Evolutionary conservation across 2,113 vertebrate species (phyloP).

Genomic region (Lota lota): DNA sequence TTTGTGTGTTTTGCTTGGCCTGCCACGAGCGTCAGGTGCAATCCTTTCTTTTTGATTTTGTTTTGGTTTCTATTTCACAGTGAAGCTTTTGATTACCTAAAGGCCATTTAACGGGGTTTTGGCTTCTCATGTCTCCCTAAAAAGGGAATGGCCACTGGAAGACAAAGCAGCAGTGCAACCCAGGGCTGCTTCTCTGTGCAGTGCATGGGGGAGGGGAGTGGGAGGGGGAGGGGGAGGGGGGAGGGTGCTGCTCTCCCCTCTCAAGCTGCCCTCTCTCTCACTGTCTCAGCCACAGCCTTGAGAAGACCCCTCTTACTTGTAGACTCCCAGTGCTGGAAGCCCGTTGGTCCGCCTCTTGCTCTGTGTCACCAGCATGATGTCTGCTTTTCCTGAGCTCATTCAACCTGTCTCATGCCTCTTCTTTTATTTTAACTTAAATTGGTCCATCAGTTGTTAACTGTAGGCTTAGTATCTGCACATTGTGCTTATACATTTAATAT

Average conservation of each 20-base stretch:
- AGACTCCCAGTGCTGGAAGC: conserved; percentile 6
- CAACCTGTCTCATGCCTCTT: background rate
- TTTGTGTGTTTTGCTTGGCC: conserved; percentile 56
- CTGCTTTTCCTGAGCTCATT: conserved; percentile 18
- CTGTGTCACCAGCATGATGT: conserved; percentile 27
- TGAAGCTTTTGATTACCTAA: conserved; percentile 71
- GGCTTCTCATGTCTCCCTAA: conserved; percentile 74
- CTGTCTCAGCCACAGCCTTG: conserved; percentile 35
- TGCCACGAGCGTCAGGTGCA: conserved; percentile 29
- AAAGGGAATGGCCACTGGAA: conserved; percentile 49
- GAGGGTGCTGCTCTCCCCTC: conserved; percentile 19
- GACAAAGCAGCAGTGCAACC: conserved; percentile 30
- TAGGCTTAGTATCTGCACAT: too few species aligned
- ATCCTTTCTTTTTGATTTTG: conserved; percentile 57
- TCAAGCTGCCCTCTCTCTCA: conserved; percentile 14
- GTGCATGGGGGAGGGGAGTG: conserved; percentile 55
- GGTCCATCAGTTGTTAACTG: too few species aligned
- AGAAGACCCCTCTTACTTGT: conserved; percentile 32
- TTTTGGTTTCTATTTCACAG: conserved; percentile 37
- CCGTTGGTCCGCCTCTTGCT: conserved; percentile 9
- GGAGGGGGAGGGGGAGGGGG: too few species aligned
- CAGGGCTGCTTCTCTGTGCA: conserved; percentile 37
- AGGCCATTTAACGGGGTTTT: conserved; percentile 79
- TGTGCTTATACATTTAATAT: too few species aligned
- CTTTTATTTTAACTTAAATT: too few species aligned